These are phyloP conservation scores for Gambusia holbrooki DNA, from an alignment of 2,113 vertebrate genomes.

Conservation along the genomic window DNA sequence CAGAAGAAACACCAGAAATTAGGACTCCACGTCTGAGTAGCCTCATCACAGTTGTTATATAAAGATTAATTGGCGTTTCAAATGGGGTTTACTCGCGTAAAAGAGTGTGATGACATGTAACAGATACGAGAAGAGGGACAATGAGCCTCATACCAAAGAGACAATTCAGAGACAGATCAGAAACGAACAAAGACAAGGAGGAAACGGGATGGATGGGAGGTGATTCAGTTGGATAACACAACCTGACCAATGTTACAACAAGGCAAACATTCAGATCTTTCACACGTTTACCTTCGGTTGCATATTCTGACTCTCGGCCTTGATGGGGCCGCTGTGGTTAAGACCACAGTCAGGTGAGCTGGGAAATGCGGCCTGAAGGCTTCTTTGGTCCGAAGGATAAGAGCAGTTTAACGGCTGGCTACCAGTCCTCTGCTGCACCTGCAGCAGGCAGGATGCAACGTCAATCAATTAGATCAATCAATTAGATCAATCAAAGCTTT, in stretches of 20 bases:
- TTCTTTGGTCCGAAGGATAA: slow-evolving; percentile 78
- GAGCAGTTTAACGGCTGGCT: slow-evolving; percentile 69
- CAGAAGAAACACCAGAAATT: neutral
- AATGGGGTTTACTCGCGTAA: slow-evolving; percentile 13
- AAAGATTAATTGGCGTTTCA: slow-evolving; percentile 38
- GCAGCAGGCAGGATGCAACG: neutral
- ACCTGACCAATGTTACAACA: neutral
- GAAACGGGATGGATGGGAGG: slow-evolving; percentile 48
- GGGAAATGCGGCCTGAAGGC: slow-evolving; percentile 74
- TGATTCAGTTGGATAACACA: slow-evolving; percentile 28
- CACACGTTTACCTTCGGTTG: slow-evolving; percentile 78
- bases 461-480: slow-evolving; percentile 1
- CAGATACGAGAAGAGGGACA: slow-evolving; percentile 34
- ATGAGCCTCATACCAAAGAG: slow-evolving; percentile 39
- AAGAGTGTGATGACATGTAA: slow-evolving; percentile 47
- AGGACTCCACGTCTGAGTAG: slow-evolving; percentile 9
- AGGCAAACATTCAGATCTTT: neutral
- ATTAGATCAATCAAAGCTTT: neutral
- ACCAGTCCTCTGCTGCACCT: slow-evolving; percentile 78
- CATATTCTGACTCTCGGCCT: slow-evolving; percentile 73
- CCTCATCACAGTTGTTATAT: slow-evolving; percentile 14
- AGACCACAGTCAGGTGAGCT: slow-evolving; percentile 70
- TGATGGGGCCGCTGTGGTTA: slow-evolving; percentile 61
- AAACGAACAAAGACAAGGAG: slow-evolving; percentile 47
- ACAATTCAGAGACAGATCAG: slow-evolving; percentile 42